Evolutionary conservation across 2,888 invertebrate genomes (phyloP).

Genomic region (Caenorhabditis virilis): DNA sequence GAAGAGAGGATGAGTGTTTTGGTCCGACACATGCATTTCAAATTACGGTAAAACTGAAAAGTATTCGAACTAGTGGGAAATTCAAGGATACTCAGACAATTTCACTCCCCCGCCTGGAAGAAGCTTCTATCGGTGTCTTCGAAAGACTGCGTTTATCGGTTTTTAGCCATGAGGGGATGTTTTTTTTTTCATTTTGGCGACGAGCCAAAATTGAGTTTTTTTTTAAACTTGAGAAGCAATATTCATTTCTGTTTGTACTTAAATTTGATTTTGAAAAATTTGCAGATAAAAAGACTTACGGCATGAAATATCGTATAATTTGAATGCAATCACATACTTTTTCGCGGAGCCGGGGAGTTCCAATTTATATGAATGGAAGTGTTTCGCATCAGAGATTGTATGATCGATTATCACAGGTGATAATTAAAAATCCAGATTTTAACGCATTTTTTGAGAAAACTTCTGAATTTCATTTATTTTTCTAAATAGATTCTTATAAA

Average conservation of each 20-base stretch:
- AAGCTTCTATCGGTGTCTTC: too few species aligned
- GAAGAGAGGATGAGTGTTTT: constrained; percentile 18
- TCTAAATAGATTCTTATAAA: not conserved
- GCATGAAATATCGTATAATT: too few species aligned
- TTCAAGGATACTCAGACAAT: constrained; percentile 4
- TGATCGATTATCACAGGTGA: constrained; percentile 36
- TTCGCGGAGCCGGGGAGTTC: constrained; percentile 51
- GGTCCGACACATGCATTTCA: constrained; percentile 37
- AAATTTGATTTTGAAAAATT: too few species aligned
- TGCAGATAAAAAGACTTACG: too few species aligned
- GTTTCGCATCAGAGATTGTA: constrained; percentile 42
- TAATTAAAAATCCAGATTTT: not conserved
- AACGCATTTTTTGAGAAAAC: too few species aligned
- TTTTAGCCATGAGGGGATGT: too few species aligned
- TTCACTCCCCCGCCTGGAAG: constrained; percentile 12
- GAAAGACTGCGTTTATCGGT: too few species aligned
- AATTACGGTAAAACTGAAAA: constrained; percentile 39
- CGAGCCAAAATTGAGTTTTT: too few species aligned
- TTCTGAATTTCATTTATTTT: too few species aligned
- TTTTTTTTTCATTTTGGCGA: too few species aligned
- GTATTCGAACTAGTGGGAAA: constrained; percentile 11
- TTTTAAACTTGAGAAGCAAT: too few species aligned
- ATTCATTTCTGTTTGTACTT: too few species aligned
- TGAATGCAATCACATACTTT: constrained; percentile 62
- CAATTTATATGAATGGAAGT: constrained; percentile 52